phyloP scores from a whole-genome alignment of 2,797 vertebrate genomes.

The Sebastes variabilis region DNA sequence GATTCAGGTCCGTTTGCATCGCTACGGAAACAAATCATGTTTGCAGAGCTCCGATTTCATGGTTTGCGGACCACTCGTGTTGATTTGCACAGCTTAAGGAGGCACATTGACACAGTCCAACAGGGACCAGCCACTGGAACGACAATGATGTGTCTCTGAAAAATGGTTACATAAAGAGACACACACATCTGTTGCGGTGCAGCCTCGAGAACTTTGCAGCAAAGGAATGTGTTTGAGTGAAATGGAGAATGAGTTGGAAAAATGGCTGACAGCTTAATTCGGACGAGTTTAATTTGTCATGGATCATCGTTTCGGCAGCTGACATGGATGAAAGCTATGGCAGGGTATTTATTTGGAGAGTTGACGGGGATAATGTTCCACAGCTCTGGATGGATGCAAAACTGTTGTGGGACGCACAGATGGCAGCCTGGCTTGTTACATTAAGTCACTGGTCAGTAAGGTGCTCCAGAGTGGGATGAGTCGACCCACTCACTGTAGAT shows the following conservation, averaged over 20 bases:
- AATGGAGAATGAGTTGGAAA: neutral
- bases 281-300: slow-evolving; percentile 15
- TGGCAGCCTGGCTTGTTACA: slow-evolving; percentile 27
- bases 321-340: slow-evolving; percentile 11
- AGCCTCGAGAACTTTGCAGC: neutral
- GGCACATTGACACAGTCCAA: slow-evolving; percentile 19
- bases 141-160: neutral
- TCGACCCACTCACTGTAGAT: slow-evolving; percentile 2
- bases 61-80: slow-evolving; percentile 18
- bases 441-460: slow-evolving; percentile 32
- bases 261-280: slow-evolving; percentile 31
- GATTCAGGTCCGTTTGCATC: slow-evolving; percentile 15
- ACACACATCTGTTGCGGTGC: neutral
- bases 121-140: slow-evolving; percentile 1
- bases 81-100: slow-evolving; percentile 41
- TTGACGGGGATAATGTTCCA: neutral
- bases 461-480: slow-evolving; percentile 10
- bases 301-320: slow-evolving; percentile 20
- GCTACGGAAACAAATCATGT: slow-evolving; percentile 11
- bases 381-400: slow-evolving; percentile 19
- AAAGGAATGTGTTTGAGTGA: neutral
- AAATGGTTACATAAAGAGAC: neutral
- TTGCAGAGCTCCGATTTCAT: slow-evolving; percentile 31
- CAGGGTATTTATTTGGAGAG: neutral
- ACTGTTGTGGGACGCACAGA: slow-evolving; percentile 22